A percentile compares a stretch with the other conserved stretches of the same genome.
phyloP scores from a whole-genome alignment of 2,797 vertebrate genomes.

The Thalassophryne amazonica region DNA sequence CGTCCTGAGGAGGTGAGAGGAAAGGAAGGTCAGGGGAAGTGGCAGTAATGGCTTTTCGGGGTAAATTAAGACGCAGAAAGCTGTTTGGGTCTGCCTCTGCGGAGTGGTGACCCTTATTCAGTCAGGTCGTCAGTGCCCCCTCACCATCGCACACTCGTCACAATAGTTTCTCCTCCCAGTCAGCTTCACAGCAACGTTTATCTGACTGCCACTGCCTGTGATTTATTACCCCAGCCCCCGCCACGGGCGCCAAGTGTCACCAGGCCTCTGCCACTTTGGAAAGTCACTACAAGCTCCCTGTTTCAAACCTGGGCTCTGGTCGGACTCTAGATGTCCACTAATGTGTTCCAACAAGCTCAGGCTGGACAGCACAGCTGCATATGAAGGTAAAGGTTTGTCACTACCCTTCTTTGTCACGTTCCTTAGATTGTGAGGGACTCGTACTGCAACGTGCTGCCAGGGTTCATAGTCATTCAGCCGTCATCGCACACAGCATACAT shows the following conservation, averaged over 20 bases:
- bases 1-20: constrained; percentile 36
- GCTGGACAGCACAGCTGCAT: constrained; percentile 24
- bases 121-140: constrained; percentile 59
- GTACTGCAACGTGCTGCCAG: constrained; percentile 28
- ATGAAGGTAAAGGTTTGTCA: constrained; percentile 46
- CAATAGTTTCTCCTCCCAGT: constrained; percentile 75
- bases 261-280: constrained; percentile 56
- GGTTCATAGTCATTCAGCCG: not conserved
- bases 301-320: constrained; percentile 71
- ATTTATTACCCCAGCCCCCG: constrained; percentile 71
- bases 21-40: constrained; percentile 52
- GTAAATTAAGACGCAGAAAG: constrained; percentile 70
- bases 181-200: constrained; percentile 65
- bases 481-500: constrained; percentile 6
- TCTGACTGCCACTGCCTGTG: constrained; percentile 69
- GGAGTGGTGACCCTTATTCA: constrained; percentile 68
- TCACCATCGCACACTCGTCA: constrained; percentile 59
- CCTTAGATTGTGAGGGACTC: constrained; percentile 27
- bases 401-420: constrained; percentile 33
- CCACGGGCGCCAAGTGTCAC: constrained; percentile 80
- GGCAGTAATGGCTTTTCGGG: constrained; percentile 70
- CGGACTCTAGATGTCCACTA: constrained; percentile 36
- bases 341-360: constrained; percentile 26
- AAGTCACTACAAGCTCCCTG: constrained; percentile 69
- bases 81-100: constrained; percentile 61